These are phyloP conservation scores for Hippopotamus amphibius DNA, from an alignment of 2,113 vertebrate genomes.

Conservation along the genomic window DNA sequence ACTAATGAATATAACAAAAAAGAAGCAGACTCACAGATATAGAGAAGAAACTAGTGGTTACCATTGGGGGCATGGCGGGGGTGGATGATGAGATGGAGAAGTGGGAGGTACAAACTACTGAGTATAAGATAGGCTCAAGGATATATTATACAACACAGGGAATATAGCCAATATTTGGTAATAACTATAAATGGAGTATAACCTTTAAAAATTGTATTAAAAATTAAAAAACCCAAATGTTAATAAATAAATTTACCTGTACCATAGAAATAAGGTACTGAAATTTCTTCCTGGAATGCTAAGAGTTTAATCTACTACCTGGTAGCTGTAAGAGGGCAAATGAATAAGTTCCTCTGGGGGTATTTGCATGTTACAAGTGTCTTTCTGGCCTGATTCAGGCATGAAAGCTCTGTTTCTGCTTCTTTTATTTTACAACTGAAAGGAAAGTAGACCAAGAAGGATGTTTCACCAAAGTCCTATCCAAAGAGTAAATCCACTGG, in stretches of 20 bases:
- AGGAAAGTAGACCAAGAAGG: neutral
- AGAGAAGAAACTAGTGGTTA: neutral
- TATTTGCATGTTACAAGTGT: neutral
- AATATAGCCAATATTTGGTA: neutral
- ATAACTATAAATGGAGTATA: neutral
- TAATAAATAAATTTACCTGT: neutral
- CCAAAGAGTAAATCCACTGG: neutral
- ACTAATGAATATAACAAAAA: neutral
- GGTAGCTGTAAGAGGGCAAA: neutral
- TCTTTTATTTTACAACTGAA: slow-evolving; percentile 3
- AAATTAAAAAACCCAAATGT: neutral
- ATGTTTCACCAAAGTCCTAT: neutral
- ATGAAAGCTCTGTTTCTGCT: neutral
- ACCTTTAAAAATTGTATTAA: neutral
- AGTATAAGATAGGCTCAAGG: neutral
- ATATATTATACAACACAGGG: neutral
- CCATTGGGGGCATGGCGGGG: too few relatives aligned
- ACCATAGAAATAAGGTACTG: neutral
- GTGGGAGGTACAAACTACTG: neutral
- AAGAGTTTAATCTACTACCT: neutral
- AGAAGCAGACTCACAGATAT: neutral
- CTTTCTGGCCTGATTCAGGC: neutral
- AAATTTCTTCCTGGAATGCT: neutral
- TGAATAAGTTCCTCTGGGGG: neutral
- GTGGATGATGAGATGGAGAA: neutral